These are phyloP conservation scores for Sprattus sprattus DNA, from an alignment of 2,113 vertebrate genomes.

Conservation along the genomic window DNA sequence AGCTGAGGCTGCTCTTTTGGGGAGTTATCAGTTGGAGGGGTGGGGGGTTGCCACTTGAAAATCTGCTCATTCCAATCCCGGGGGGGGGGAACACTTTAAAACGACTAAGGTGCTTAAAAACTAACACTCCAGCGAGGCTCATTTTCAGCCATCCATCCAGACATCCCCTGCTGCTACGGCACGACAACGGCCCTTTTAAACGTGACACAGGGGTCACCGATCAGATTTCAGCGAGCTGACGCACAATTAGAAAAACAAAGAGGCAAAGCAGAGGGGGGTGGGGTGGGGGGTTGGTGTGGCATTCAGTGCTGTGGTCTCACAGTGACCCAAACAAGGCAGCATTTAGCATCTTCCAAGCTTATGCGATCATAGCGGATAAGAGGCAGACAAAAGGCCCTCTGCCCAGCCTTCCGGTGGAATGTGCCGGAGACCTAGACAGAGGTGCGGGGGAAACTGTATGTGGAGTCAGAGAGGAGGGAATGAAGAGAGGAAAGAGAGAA, in stretches of 20 bases:
- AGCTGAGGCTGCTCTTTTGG: neutral
- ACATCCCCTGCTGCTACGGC: neutral
- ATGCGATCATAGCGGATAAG: conserved; percentile 22
- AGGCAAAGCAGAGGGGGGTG: neutral
- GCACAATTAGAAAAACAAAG: neutral
- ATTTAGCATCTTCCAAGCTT: conserved; percentile 26
- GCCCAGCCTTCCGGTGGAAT: neutral
- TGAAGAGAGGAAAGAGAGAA: neutral
- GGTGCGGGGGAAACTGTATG: too few relatives aligned
- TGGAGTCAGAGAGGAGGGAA: neutral
- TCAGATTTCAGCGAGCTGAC: neutral
- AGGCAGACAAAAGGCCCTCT: conserved; percentile 9
- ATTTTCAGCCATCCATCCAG: neutral
- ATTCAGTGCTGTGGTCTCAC: neutral
- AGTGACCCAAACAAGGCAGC: conserved; percentile 28
- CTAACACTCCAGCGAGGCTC: neutral
- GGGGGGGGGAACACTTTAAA: neutral
- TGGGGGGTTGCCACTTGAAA: neutral
- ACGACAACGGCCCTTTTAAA: neutral
- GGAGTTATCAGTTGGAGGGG: neutral
- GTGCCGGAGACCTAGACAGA: neutral
- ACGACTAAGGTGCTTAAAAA: conserved; percentile 2
- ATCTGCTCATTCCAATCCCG: neutral
- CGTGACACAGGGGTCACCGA: neutral
- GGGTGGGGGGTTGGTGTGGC: neutral